phyloP scores from a whole-genome alignment of 1,140 invertebrate species.

The Platyscapa corneri region DNA sequence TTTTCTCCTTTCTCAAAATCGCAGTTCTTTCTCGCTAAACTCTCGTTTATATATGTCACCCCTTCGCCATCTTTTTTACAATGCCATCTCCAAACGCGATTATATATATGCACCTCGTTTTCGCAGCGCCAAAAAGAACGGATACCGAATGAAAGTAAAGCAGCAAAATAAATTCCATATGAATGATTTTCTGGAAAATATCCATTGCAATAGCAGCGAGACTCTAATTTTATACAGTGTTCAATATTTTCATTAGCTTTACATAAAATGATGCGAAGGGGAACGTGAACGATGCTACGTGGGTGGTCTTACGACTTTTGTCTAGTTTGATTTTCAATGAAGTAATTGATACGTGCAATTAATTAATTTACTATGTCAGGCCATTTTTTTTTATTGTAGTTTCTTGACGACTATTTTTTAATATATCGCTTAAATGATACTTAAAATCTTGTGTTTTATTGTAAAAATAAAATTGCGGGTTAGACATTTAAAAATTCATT shows the following conservation, averaged over 20 bases:
- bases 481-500: too few relatives aligned
- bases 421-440: too few relatives aligned
- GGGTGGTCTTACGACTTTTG: not conserved
- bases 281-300: not conserved
- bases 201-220: not conserved
- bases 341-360: slow-evolving; percentile 33
- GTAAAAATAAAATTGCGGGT: too few relatives aligned
- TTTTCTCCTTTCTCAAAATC: not conserved
- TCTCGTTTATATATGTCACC: not conserved
- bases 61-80: not conserved
- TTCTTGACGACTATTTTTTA: not conserved
- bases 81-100: not conserved
- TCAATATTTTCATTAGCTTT: slow-evolving; percentile 9
- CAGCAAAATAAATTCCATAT: slow-evolving; percentile 19
- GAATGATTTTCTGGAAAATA: slow-evolving; percentile 44
- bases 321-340: not conserved
- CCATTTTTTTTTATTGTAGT: not conserved
- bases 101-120: slow-evolving; percentile 18
- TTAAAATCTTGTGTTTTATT: too few relatives aligned
- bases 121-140: slow-evolving; percentile 18
- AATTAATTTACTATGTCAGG: not conserved
- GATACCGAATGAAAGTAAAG: not conserved
- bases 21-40: not conserved
- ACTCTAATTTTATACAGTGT: not conserved
- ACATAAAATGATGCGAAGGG: not conserved